Conservation (phyloP, 2,888 invertebrate species). For the Mythimna vitellina region DNA sequence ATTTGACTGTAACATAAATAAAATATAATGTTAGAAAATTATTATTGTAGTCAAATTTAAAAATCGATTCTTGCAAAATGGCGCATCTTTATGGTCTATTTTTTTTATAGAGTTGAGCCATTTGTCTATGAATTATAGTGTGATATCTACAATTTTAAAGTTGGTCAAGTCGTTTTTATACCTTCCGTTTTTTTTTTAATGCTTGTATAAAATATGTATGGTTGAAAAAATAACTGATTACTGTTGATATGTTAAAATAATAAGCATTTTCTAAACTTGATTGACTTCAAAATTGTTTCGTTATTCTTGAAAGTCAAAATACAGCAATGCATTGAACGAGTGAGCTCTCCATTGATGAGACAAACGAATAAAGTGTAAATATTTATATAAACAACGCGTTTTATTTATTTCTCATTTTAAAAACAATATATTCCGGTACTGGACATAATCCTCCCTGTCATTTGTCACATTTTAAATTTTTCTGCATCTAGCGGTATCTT, state of each 20-base stretch:
- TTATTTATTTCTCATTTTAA: conserved; percentile 65
- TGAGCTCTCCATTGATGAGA: conserved; percentile 67
- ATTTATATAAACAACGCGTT: conserved; percentile 80
- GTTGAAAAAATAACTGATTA: too few relatives aligned
- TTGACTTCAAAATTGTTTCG: conserved; percentile 42
- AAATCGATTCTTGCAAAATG: conserved; percentile 7
- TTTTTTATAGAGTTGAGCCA: neutral
- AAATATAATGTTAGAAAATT: conserved; percentile 12
- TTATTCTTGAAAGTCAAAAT: conserved; percentile 46
- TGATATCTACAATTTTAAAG: conserved; percentile 38
- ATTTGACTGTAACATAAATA: conserved; percentile 30
- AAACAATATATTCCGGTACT: too few relatives aligned
- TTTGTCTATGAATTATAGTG: conserved; percentile 13
- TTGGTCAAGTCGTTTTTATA: neutral
- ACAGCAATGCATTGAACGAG: conserved; percentile 62
- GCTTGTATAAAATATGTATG: neutral
- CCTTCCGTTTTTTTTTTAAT: neutral
- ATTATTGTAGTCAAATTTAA: conserved; percentile 44
- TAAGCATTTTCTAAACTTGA: conserved; percentile 2
- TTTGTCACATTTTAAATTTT: too few relatives aligned
- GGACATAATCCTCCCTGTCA: too few relatives aligned
- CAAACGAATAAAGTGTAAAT: conserved; percentile 84
- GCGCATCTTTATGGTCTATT: neutral
- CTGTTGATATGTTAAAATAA: neutral
- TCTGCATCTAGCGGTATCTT: too few relatives aligned